Evolutionary conservation across 2,113 vertebrate genomes (phyloP).

Genomic region (Ailurus styani): DNA sequence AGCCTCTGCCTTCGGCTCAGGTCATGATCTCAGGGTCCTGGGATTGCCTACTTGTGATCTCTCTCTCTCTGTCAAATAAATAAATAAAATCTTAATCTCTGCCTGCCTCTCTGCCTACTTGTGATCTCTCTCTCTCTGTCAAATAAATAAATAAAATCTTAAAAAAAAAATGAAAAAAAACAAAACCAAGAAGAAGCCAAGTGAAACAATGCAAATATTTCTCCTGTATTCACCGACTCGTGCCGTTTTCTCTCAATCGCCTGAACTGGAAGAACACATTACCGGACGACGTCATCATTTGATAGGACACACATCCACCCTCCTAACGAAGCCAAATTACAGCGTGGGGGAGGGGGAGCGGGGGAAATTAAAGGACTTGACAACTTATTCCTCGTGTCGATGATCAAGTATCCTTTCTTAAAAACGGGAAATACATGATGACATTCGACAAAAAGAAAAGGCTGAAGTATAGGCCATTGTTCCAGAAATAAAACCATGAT

Average conservation of each 20-base stretch:
- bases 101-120: no score
- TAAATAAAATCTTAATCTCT: no score
- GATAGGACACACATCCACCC: neutral
- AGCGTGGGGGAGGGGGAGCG: accelerated
- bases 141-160: no score
- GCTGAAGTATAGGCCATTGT: neutral
- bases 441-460: neutral
- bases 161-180: no score
- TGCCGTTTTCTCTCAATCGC: neutral
- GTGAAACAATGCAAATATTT: neutral
- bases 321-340: neutral
- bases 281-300: neutral
- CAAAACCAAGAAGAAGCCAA: no score
- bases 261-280: neutral
- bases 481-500: neutral
- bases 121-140: no score
- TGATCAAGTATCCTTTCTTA: constrained; percentile 36
- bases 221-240: neutral
- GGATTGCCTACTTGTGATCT: no score
- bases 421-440: constrained; percentile 43
- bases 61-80: no score
- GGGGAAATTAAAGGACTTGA: neutral
- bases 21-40: no score
- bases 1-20: no score
- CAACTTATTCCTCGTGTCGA: neutral